Evolutionary conservation across 2,113 vertebrate species (phyloP).

Genomic region (Steatornis caripensis): DNA sequence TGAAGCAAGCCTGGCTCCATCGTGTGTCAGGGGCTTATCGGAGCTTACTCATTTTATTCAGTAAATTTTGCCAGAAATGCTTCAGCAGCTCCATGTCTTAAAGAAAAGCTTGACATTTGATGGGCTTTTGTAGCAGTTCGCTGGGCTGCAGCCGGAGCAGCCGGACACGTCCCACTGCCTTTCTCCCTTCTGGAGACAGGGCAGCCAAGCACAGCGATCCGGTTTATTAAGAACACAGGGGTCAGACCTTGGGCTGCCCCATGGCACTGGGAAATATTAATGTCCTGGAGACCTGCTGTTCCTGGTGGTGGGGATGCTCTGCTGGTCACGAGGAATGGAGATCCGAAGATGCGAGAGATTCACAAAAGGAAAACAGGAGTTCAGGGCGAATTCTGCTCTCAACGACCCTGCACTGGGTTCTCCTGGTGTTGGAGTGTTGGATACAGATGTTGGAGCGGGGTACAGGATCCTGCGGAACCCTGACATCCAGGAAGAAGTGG

Average conservation of each 20-base stretch:
- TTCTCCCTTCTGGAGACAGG: neutral
- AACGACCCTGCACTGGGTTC: fast-evolving
- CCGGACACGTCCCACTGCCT: neutral
- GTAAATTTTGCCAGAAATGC: neutral
- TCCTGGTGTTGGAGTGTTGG: neutral
- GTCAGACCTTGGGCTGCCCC: neutral
- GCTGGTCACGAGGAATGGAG: neutral
- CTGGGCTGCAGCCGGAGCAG: neutral
- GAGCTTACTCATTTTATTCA: neutral
- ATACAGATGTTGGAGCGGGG: no score
- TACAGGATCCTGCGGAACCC: neutral
- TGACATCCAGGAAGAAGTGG: neutral
- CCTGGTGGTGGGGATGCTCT: neutral
- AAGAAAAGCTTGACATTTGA: neutral
- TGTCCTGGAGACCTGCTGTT: neutral
- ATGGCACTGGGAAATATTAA: neutral
- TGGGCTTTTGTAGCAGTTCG: neutral
- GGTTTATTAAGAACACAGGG: neutral
- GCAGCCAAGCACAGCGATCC: neutral
- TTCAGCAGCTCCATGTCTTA: neutral
- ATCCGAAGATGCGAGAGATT: neutral
- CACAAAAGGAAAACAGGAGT: neutral
- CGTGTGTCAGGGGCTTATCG: neutral
- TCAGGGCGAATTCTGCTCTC: neutral
- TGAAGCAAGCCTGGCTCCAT: neutral